Conservation (phyloP, 2,113 vertebrate genomes). For the Zapus hudsonius region DNA sequence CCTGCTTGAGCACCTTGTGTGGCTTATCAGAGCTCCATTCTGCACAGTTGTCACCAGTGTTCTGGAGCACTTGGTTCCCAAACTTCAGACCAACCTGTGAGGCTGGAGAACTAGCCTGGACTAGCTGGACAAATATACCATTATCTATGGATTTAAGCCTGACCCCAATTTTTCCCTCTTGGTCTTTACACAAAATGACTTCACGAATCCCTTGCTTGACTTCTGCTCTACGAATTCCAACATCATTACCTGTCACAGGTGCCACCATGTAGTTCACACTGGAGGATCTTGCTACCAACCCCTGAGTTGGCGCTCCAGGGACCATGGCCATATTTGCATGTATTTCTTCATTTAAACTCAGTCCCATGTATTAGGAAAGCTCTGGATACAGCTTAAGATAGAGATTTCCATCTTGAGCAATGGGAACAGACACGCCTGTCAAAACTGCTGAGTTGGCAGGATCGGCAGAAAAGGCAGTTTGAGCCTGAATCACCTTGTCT, state of each 20-base stretch:
- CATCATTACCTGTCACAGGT: conserved; percentile 91
- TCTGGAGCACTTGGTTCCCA: conserved; percentile 93
- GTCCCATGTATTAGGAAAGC: conserved; percentile 93
- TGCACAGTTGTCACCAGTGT: conserved; percentile 91
- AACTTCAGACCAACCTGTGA: conserved; percentile 91
- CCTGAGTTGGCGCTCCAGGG: conserved; percentile 79
- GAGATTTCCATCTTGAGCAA: no score
- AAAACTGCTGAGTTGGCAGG: no score
- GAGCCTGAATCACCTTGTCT: no score
- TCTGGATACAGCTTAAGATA: conserved; percentile 91
- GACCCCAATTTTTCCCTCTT: conserved; percentile 93
- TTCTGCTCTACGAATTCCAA: conserved; percentile 91
- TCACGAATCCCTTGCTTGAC: conserved; percentile 92
- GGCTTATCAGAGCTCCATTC: conserved; percentile 93
- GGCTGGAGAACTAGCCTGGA: conserved; percentile 92
- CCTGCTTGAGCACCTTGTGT: conserved; percentile 91
- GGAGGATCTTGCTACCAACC: conserved; percentile 87
- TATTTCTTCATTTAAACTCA: conserved; percentile 89
- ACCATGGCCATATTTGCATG: conserved; percentile 83
- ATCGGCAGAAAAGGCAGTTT: no score
- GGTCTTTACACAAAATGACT: conserved; percentile 92
- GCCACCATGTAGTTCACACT: conserved; percentile 89
- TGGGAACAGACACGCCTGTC: no score
- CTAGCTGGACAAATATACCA: conserved; percentile 92
- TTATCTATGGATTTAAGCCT: conserved; percentile 93